phyloP scores from a whole-genome alignment of 2,888 invertebrate genomes.

The Protodeltote pygarga region DNA sequence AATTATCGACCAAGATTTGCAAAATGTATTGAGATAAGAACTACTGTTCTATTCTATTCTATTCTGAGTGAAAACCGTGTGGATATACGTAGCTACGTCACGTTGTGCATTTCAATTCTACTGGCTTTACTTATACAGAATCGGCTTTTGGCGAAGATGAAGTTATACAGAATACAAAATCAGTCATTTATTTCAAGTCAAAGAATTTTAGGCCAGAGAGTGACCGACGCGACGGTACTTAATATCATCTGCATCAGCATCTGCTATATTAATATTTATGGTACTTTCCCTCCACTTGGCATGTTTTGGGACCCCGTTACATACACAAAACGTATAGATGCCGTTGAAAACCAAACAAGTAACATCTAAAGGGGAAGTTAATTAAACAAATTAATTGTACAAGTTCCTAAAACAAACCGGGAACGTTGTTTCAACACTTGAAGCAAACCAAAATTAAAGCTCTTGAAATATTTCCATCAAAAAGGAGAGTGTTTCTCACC shows the following conservation, averaged over 20 bases:
- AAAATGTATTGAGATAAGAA: constrained; percentile 38
- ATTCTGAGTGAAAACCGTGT: constrained; percentile 10
- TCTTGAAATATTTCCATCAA: constrained; percentile 44
- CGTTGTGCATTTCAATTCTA: too few relatives aligned
- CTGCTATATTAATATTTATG: too few relatives aligned
- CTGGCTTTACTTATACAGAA: too few relatives aligned
- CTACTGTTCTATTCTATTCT: constrained; percentile 4
- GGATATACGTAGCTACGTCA: constrained; percentile 6
- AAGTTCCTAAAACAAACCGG: constrained; percentile 19
- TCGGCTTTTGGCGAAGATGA: too few relatives aligned
- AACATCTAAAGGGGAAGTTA: constrained; percentile 16
- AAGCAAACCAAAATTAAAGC: constrained; percentile 20
- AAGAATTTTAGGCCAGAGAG: too few relatives aligned
- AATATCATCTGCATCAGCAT: too few relatives aligned
- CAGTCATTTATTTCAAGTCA: too few relatives aligned
- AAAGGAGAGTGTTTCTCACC: constrained; percentile 26
- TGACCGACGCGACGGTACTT: too few relatives aligned
- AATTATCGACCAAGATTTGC: constrained; percentile 41
- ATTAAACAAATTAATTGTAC: constrained; percentile 32
- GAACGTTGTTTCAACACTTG: constrained; percentile 28
- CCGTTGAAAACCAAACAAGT: constrained; percentile 5
- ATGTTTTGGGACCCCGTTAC: too few relatives aligned
- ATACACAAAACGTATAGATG: too few relatives aligned
- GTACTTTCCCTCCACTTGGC: too few relatives aligned
- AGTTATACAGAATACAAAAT: too few relatives aligned